A percentile compares a stretch with the other conserved stretches of the same genome.
Evolutionary conservation across 2,797 vertebrate genomes (phyloP).

Genomic region (Xerus rutilus): DNA sequence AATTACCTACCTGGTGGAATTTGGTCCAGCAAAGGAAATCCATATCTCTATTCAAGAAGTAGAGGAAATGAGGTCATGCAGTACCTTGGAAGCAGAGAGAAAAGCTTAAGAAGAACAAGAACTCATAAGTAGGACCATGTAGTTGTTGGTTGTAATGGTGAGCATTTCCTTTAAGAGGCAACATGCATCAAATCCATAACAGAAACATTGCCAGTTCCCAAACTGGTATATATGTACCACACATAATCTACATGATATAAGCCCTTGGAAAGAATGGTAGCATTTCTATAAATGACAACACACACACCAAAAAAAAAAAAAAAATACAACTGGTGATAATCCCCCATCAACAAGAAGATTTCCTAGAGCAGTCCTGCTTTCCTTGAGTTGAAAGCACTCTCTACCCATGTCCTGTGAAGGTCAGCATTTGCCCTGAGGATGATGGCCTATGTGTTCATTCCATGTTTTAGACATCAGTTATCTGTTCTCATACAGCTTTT

Average conservation of each 20-base stretch:
- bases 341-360: background rate
- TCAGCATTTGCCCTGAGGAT: background rate
- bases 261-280: background rate
- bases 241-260: background rate
- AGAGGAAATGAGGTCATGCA: background rate
- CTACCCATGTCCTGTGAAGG: background rate
- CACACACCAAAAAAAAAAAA: background rate
- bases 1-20: background rate
- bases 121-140: background rate
- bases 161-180: background rate
- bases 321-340: background rate
- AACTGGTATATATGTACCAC: background rate
- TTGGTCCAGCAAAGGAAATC: background rate
- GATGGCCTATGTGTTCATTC: background rate
- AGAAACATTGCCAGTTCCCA: background rate
- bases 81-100: background rate
- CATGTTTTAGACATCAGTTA: background rate
- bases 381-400: background rate
- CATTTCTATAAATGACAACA: background rate
- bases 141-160: background rate
- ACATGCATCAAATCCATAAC: background rate
- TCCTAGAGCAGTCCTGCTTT: background rate
- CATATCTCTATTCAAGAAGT: background rate
- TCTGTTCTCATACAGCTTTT: background rate
- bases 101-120: background rate